Conservation (phyloP, 1,140 invertebrate species). For the Macrosteles quadrilineatus region DNA sequence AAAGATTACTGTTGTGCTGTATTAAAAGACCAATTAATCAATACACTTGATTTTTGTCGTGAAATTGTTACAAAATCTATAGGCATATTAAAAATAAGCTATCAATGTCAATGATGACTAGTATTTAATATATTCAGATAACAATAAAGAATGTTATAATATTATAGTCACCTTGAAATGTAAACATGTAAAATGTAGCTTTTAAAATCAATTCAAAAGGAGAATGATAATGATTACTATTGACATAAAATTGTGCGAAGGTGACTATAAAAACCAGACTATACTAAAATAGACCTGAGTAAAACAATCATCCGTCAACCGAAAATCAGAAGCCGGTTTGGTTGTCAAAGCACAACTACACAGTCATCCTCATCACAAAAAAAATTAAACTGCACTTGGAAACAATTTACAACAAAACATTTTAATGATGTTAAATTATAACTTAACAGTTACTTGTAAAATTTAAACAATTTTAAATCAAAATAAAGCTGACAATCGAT, state of each 20-base stretch:
- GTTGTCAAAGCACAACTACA: not conserved
- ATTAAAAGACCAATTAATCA: too few species aligned
- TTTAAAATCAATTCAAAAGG: not conserved
- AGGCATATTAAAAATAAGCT: too few species aligned
- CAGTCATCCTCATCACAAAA: too few species aligned
- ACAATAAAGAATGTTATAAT: not conserved
- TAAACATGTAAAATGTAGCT: not conserved
- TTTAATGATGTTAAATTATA: too few species aligned
- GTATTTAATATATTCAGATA: not conserved
- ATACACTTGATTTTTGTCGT: too few species aligned
- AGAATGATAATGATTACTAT: not conserved
- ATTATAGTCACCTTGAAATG: not conserved
- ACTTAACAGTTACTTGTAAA: too few species aligned
- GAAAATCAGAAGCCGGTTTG: not conserved
- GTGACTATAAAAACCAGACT: constrained; percentile 2
- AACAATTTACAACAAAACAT: too few species aligned
- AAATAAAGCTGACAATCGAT: not conserved
- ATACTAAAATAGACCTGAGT: not conserved
- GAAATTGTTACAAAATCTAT: too few species aligned
- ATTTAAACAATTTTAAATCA: too few species aligned
- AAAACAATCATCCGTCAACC: not conserved
- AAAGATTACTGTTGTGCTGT: too few species aligned
- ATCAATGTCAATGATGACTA: too few species aligned
- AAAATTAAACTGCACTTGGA: too few species aligned
- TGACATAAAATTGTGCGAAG: not conserved